These are phyloP conservation scores for Lutraria rhynchaena DNA, from an alignment of 1,140 invertebrate species.

Conservation along the genomic window DNA sequence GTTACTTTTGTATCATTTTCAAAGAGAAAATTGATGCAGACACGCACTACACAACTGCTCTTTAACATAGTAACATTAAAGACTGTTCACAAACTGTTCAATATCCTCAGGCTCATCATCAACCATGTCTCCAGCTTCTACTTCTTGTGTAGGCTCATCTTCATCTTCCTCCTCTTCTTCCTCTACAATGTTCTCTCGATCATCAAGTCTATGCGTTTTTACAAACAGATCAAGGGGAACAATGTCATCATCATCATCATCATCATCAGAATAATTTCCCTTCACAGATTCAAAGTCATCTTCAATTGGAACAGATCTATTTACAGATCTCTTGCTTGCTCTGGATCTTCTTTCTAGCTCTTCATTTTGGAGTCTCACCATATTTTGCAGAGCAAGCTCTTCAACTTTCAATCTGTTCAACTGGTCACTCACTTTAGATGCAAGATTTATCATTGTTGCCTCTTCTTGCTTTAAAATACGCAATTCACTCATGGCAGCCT, in stretches of 20 bases:
- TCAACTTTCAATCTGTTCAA: constrained; percentile 57
- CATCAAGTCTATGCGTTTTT: too few relatives aligned
- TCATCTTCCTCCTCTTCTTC: constrained; percentile 22
- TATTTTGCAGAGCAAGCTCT: constrained; percentile 47
- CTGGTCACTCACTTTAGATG: constrained; percentile 58
- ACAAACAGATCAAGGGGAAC: constrained; percentile 38
- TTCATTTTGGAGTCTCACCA: constrained; percentile 49
- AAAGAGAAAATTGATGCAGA: too few relatives aligned
- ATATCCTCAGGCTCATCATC: constrained; percentile 18
- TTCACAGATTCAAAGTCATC: not conserved
- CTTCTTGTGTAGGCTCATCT: constrained; percentile 23
- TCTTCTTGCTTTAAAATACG: constrained; percentile 55
- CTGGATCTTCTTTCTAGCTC: constrained; percentile 35
- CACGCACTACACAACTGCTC: too few relatives aligned
- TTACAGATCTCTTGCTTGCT: constrained; percentile 25
- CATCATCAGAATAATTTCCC: constrained; percentile 19
- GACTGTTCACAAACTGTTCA: constrained; percentile 38
- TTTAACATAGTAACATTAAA: not conserved
- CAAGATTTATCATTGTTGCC: constrained; percentile 29
- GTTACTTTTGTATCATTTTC: too few relatives aligned
- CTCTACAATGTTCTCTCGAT: not conserved
- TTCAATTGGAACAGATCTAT: constrained; percentile 33
- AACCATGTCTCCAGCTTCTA: not conserved
- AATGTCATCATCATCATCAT: not conserved
- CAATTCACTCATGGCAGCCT: constrained; percentile 44